Percentiles rank a stretch among this genome's conserved stretches.
Evolutionary conservation across 2,797 vertebrate genomes (phyloP).

Genomic region (Ctenopoma kingsleyae): DNA sequence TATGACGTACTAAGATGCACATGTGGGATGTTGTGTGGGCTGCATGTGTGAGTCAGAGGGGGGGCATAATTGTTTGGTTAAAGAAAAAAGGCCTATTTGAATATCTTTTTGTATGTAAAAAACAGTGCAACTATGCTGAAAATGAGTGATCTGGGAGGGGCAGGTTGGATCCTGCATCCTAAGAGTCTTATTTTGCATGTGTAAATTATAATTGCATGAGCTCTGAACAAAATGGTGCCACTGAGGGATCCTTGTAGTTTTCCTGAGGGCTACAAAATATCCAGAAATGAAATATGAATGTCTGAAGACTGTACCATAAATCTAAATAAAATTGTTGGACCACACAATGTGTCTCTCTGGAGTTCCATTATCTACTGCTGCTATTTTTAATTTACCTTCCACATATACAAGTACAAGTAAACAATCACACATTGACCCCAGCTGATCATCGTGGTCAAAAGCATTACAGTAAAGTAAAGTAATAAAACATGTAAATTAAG

Average conservation of each 20-base stretch:
- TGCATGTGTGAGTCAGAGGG: slow-evolving; percentile 21
- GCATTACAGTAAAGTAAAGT: slow-evolving; percentile 4
- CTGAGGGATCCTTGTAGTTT: slow-evolving; percentile 1
- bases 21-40: slow-evolving; percentile 33
- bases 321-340: slow-evolving; percentile 15
- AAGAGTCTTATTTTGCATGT: slow-evolving; percentile 14
- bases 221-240: slow-evolving; percentile 9
- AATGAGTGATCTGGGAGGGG: slow-evolving; percentile 19
- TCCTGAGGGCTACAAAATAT: slow-evolving; percentile 5
- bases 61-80: slow-evolving; percentile 12
- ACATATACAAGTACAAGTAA: slow-evolving; percentile 28
- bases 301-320: not conserved
- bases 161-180: slow-evolving; percentile 12
- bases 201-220: slow-evolving; percentile 29
- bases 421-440: slow-evolving; percentile 50
- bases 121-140: slow-evolving; percentile 2
- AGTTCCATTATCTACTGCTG: slow-evolving; percentile 9
- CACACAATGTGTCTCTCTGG: not conserved
- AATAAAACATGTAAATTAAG: no score
- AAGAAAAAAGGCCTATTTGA: slow-evolving; percentile 21
- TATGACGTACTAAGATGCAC: slow-evolving; percentile 28
- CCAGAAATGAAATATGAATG: not conserved
- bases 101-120: slow-evolving; percentile 13
- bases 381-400: slow-evolving; percentile 15
- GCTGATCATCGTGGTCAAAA: slow-evolving; percentile 22